Evolutionary conservation across 2,797 vertebrate genomes (phyloP), one percentile per base, ranked within the genome.

Genomic region (Acanthopagrus latus): DNA sequence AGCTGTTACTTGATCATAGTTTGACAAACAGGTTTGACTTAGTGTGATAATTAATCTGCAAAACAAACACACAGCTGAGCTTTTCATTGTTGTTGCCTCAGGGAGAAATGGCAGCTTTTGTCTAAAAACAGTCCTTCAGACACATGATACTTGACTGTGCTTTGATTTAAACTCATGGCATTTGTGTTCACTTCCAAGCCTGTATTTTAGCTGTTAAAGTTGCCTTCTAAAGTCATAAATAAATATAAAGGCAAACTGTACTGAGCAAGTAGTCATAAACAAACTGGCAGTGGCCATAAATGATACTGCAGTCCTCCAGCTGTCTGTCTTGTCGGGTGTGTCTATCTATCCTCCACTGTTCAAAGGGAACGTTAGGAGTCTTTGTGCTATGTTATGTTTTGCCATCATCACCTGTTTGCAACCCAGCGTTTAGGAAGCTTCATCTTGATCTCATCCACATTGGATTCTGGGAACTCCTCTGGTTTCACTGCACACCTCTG

Each of bases 321-420:
- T 38, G 38, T 9, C 38, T 1, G 38, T 38, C 38, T 38, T 9
- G 10, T 48, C 8, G 48, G 11, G 11, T 3, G 13, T 10, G n/a
- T 27, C 3, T 18, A 17, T 48, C 33, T 20, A 12, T 11, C 6
- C 9, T 2, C 1, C 10, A 1, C 4, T 18, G 9, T 21, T 54
- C 21, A 55, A 4, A 21, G 20, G 47, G 4, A 76, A 71, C 27
- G 74, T 4, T 3, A 6, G 12, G 14, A 20, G 41, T 51, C 60
- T 62, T 69, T 78, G 74, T 73, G 47, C 12, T 20, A 44, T 33
- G 67, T 38, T 2, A 23, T 33, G 67, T 38, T 2, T n/a, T 33
- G 62, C 70, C 41, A 69, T 8, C 7, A 0, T 87, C 66, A 93
- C 92, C 91, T 90, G 80, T 78, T 65, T 52, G 71, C 7, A 1